Conservation (phyloP, 2,797 vertebrate species). For the Moxostoma hubbsi region DNA sequence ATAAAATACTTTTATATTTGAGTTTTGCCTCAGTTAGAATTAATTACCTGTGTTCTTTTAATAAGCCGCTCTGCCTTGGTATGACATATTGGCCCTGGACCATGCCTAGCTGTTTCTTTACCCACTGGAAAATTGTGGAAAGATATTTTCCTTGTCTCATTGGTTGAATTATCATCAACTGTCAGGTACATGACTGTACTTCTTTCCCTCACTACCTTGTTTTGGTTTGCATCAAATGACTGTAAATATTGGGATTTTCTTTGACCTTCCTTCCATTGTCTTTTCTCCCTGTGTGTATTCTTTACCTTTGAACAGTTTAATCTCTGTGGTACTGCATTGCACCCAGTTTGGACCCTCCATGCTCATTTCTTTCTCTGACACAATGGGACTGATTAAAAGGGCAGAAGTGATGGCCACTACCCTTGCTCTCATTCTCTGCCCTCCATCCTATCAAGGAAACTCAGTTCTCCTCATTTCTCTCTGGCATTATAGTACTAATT, state of each 20-base stretch:
- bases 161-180: not conserved
- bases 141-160: not conserved
- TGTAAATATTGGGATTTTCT: not conserved
- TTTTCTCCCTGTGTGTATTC: not conserved
- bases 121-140: not conserved
- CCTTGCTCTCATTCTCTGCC: constrained; percentile 63
- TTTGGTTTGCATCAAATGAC: not conserved
- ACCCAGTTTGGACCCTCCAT: constrained; percentile 15
- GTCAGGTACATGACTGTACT: not conserved
- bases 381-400: constrained; percentile 75
- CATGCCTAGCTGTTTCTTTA: not conserved
- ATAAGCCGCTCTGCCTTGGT: not conserved
- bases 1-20: not conserved
- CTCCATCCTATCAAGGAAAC: constrained; percentile 20
- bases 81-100: not conserved
- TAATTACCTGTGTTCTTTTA: not conserved
- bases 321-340: constrained; percentile 36
- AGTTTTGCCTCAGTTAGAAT: not conserved
- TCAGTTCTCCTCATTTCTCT: constrained; percentile 32
- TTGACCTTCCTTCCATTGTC: not conserved
- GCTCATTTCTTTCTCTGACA: constrained; percentile 64
- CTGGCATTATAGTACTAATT: constrained; percentile 36
- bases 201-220: not conserved
- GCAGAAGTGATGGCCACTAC: constrained; percentile 64
- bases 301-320: constrained; percentile 20